Base-by-base conservation (phyloP, 2,888 invertebrate species). In the Sphecodes monilicornis region DNA sequence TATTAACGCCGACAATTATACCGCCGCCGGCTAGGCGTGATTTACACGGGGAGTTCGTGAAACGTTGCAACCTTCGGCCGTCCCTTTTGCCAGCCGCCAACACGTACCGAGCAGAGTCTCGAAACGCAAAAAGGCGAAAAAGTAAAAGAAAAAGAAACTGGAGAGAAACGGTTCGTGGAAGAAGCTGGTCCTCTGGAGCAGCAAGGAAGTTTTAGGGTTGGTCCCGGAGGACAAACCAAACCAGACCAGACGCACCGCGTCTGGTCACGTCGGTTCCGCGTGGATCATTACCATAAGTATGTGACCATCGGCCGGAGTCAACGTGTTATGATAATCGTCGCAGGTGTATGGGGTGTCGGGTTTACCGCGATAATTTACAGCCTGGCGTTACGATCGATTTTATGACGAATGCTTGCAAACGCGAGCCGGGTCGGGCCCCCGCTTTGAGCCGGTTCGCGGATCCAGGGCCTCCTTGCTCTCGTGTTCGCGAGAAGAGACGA, bases 1-100 rank as follows among this genome's bases (percentile, higher is more conserved):
- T 92, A 91, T 92, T 91, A 91, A 91, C 91, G 89, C 90, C 90
- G 90, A 92, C 92, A 90, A 92, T 92, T 91, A 92, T 89, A 88
- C 86, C 85, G 89, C 89, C 91, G 78, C 76, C 66, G 89, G 92
- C 91, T 88, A 92, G 86, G 89, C 91, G 87, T 91, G 91, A 92
- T 92, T 92, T 92, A 91, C 89, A 91, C 88, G 89, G 80, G 75
- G 88, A 85, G 82, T 83, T 86, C 85, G 83, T 82, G 88, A 86
- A 89, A 86, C 88, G 76, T 85, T 66, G 84, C 85, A 78, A 85
- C 72, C 83, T 78, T 80, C 66, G 76, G 71, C 11, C 80, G 71
- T 64, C 80, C 79, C 78, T 79, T 64, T 86, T 69, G 39, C 83
- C 77, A 54, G 69, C 78, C 80, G 74, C 66, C 39, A 60, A 81